phyloP scores from a whole-genome alignment of 2,797 vertebrate species.

The Crypturellus tataupa region DNA sequence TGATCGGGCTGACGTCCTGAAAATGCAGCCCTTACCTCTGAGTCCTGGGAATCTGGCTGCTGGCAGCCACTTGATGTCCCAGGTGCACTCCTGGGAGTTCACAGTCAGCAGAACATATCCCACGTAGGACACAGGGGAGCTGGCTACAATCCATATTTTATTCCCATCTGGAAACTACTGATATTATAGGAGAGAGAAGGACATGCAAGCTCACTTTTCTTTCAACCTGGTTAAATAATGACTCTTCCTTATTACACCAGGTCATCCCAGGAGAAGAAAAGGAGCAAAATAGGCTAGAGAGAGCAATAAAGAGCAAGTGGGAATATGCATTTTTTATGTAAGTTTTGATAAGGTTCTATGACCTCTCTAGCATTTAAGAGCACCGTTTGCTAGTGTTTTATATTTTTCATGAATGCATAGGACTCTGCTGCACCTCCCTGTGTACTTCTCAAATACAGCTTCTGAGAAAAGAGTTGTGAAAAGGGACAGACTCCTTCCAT shows the following conservation, averaged over 20 bases:
- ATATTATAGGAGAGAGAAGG: neutral
- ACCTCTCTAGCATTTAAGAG: neutral
- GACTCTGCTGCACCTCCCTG: neutral
- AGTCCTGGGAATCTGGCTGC: neutral
- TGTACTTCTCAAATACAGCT: neutral
- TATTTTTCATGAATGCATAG: neutral
- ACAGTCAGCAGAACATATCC: neutral
- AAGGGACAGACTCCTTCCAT: neutral
- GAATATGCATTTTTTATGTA: neutral
- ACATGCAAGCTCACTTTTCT: neutral
- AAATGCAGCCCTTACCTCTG: neutral
- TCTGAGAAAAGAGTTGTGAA: neutral
- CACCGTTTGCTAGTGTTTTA: neutral
- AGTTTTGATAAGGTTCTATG: neutral
- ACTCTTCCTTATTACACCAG: neutral
- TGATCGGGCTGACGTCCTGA: neutral
- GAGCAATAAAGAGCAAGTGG: neutral
- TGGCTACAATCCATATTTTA: neutral
- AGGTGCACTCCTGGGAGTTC: neutral
- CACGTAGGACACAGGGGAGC: accelerated
- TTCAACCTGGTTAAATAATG: neutral
- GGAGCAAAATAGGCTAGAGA: neutral
- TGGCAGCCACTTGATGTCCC: neutral
- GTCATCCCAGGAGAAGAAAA: neutral
- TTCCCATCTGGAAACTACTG: neutral